Percentiles rank a stretch among this genome's conserved stretches.
These are phyloP conservation scores for Conchocele bisecta DNA, from an alignment of 2,888 invertebrate genomes.

Conservation along the genomic window DNA sequence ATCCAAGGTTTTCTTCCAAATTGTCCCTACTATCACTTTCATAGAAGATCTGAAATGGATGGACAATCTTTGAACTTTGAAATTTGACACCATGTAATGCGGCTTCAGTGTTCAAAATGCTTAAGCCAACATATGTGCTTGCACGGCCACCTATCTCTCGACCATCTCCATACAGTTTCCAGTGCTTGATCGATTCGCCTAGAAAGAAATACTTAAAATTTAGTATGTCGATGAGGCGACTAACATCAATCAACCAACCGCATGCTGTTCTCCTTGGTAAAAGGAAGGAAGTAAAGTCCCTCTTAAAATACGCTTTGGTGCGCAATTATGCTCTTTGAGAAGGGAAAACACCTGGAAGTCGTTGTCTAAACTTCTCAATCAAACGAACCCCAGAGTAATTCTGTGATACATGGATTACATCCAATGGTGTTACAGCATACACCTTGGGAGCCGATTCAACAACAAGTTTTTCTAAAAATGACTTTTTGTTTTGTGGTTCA, in stretches of 20 bases:
- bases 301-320: too few relatives aligned
- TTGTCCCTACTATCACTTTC: neutral
- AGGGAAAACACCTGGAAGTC: too few relatives aligned
- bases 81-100: slow-evolving; percentile 1
- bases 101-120: neutral
- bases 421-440: too few relatives aligned
- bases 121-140: neutral
- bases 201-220: neutral
- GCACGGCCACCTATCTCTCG: neutral
- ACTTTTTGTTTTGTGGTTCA: too few relatives aligned
- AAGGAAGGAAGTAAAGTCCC: too few relatives aligned
- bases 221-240: neutral
- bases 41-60: slow-evolving; percentile 1
- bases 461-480: too few relatives aligned
- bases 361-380: too few relatives aligned
- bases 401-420: too few relatives aligned
- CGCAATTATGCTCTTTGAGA: too few relatives aligned
- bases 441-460: too few relatives aligned
- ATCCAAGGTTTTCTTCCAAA: neutral
- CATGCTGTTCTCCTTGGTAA: neutral
- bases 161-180: neutral
- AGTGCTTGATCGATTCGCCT: neutral
- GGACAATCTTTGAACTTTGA: neutral
- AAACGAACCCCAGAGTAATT: too few relatives aligned
- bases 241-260: neutral